Conservation (phyloP, 2,113 vertebrate species). For the Notarius quadriscutis region DNA sequence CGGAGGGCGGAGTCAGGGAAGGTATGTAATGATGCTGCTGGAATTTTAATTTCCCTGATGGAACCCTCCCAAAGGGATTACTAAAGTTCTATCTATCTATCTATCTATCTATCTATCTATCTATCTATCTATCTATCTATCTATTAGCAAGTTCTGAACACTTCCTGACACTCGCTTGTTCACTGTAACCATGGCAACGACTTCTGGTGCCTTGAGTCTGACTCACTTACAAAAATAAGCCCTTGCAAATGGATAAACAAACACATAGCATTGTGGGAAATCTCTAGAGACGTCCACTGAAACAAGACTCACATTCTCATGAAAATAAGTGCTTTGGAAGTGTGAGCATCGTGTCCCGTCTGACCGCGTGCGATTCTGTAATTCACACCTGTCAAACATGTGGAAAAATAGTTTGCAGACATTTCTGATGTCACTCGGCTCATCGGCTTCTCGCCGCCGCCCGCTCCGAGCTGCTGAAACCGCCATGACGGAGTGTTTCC, state of each 20-base stretch:
- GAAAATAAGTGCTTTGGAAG: background rate
- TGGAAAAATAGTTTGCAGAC: background rate
- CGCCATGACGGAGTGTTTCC: background rate
- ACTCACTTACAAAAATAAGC: background rate
- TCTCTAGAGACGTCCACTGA: background rate
- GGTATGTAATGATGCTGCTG: too few relatives aligned
- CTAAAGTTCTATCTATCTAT: too few relatives aligned
- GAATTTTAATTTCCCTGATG: too few relatives aligned
- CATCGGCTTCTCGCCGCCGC: background rate
- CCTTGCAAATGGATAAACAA: background rate
- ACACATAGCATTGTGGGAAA: background rate
- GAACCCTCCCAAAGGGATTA: too few relatives aligned
- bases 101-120: too few relatives aligned
- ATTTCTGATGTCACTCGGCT: background rate
- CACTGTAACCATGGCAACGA: background rate
- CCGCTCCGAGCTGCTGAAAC: background rate
- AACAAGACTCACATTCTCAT: background rate
- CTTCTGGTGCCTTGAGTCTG: background rate
- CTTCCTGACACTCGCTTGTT: background rate
- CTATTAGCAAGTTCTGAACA: background rate
- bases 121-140: too few relatives aligned
- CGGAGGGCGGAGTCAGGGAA: too few relatives aligned
- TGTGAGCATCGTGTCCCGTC: background rate
- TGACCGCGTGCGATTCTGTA: background rate
- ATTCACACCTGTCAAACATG: constrained; percentile 9